Percentiles rank a stretch among this genome's conserved stretches.
These are phyloP conservation scores for Climacteris rufus DNA, from an alignment of 2,113 vertebrate species.

Conservation along the genomic window DNA sequence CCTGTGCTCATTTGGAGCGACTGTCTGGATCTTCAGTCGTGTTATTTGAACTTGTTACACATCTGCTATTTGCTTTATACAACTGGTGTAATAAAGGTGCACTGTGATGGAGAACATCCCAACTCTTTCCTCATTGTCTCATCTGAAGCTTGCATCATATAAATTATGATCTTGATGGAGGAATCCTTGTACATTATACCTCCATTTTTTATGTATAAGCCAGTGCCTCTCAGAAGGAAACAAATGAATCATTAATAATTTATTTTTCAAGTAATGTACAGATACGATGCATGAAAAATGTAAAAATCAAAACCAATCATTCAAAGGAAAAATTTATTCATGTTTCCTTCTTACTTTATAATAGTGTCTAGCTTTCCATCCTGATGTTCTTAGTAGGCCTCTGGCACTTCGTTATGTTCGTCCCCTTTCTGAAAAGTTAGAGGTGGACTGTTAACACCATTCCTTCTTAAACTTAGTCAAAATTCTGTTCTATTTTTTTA, in stretches of 20 bases:
- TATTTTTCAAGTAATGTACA: background rate
- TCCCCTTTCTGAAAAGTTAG: background rate
- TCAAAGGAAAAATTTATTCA: background rate
- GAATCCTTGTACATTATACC: background rate
- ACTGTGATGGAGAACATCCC: background rate
- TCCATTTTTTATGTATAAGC: background rate
- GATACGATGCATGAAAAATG: background rate
- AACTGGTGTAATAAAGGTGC: background rate
- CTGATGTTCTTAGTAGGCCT: background rate
- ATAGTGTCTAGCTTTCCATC: background rate
- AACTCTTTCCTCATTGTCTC: background rate
- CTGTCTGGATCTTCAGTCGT: background rate
- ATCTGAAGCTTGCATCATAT: background rate
- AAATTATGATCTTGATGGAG: background rate
- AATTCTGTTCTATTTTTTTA: constrained; percentile 64
- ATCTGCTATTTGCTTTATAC: background rate
- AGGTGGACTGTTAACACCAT: background rate
- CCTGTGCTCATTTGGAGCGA: background rate
- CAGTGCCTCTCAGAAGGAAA: background rate
- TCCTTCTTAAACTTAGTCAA: background rate
- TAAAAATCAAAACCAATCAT: background rate
- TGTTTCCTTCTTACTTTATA: background rate
- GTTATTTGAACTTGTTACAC: background rate
- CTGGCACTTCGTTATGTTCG: background rate
- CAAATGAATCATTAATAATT: background rate